Conservation (phyloP, 2,797 vertebrate genomes). For the Agapornis canus region DNA sequence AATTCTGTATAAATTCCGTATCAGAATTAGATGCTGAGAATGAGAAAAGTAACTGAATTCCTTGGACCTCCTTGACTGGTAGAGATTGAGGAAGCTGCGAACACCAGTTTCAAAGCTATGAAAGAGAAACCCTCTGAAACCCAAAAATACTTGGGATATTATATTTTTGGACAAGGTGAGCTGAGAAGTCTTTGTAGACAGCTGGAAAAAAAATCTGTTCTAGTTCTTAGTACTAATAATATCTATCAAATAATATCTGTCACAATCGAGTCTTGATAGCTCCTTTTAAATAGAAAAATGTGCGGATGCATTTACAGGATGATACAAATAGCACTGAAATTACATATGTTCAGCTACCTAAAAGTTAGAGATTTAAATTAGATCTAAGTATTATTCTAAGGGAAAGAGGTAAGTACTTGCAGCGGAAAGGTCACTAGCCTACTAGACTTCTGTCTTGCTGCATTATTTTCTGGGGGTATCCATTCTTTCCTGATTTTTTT, state of each 20-base stretch:
- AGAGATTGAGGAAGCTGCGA: conserved; percentile 55
- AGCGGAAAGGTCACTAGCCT: neutral
- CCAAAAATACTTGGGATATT: neutral
- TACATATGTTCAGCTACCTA: neutral
- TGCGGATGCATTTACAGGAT: neutral
- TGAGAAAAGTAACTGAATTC: conserved; percentile 67
- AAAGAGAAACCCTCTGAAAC: conserved; percentile 16
- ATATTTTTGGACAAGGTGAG: conserved; percentile 63
- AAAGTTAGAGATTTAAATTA: neutral
- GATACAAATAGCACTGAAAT: neutral
- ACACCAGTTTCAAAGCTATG: conserved; percentile 55
- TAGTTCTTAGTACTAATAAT: neutral
- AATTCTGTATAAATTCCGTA: neutral
- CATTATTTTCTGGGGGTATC: neutral
- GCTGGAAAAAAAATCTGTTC: neutral
- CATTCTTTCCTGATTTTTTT: neutral
- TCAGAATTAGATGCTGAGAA: conserved; percentile 57
- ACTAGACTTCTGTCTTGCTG: neutral
- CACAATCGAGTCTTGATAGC: neutral
- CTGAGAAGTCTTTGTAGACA: neutral
- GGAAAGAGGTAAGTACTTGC: neutral
- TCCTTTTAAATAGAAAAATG: neutral
- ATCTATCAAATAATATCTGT: neutral
- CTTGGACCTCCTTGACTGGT: conserved; percentile 59
- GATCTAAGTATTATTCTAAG: neutral